phyloP scores from a whole-genome alignment of 2,888 invertebrate species.

The Acronicta leporina region DNA sequence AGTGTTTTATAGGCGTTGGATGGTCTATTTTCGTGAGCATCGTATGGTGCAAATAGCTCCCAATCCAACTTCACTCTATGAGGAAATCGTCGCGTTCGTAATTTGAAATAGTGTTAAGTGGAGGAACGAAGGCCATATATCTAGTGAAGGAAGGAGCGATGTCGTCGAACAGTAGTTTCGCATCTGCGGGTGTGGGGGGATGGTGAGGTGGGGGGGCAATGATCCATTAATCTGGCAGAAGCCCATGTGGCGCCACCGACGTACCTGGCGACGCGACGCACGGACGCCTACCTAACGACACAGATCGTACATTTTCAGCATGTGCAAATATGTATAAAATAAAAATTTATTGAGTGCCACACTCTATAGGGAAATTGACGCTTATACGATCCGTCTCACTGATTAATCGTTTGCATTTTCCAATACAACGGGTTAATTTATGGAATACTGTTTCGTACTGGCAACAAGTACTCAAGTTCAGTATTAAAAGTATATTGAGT shows the following conservation, averaged over 20 bases:
- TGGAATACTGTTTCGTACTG: not conserved
- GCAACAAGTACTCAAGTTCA: not conserved
- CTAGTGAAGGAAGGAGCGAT: conserved; percentile 77
- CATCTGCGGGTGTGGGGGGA: conserved; percentile 74
- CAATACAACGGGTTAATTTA: conserved; percentile 5
- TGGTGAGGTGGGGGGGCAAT: conserved; percentile 90
- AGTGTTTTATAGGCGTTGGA: conserved; percentile 67
- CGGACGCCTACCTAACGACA: conserved; percentile 88
- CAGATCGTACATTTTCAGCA: conserved; percentile 77
- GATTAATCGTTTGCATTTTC: conserved; percentile 6
- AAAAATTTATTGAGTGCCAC: conserved; percentile 55
- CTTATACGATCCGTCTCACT: conserved; percentile 20
- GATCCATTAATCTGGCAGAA: conserved; percentile 95
- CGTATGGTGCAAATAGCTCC: conserved; percentile 60
- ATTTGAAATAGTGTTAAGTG: conserved; percentile 73
- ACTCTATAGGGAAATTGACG: conserved; percentile 44
- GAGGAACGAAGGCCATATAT: conserved; percentile 74
- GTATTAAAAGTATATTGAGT: not conserved
- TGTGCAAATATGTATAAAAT: conserved; percentile 71
- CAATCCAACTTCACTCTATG: conserved; percentile 42
- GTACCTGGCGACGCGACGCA: conserved; percentile 87
- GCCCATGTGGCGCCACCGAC: conserved; percentile 93
- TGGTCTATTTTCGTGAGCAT: conserved; percentile 55
- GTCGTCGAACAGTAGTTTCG: conserved; percentile 85
- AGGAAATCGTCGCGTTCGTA: conserved; percentile 46